Evolutionary conservation across 2,797 vertebrate species (phyloP).

Genomic region (Muscicapa striata): DNA sequence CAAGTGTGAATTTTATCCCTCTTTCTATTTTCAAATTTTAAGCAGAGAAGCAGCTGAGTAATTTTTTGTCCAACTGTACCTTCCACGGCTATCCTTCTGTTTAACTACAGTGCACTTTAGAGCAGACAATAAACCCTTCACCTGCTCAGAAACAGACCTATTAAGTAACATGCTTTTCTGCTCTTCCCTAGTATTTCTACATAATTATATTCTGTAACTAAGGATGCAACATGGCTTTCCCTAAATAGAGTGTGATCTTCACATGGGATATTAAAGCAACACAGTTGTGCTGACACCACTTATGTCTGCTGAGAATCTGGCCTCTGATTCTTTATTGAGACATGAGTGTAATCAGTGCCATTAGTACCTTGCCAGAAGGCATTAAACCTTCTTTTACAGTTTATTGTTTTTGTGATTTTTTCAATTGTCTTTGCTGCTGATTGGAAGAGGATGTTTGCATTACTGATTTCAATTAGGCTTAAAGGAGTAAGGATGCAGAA

Average conservation of each 20-base stretch:
- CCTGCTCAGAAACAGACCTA: not conserved
- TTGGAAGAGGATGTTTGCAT: not conserved
- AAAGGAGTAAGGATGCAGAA: not conserved
- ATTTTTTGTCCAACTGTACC: not conserved
- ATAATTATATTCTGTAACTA: not conserved
- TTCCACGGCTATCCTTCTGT: not conserved
- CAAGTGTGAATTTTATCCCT: not conserved
- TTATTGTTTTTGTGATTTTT: constrained; percentile 11
- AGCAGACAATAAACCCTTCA: not conserved
- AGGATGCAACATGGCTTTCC: not conserved
- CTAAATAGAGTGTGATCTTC: not conserved
- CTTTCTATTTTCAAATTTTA: not conserved
- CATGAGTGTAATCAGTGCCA: not conserved
- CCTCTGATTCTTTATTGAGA: not conserved
- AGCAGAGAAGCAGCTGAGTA: not conserved
- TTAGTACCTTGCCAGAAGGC: constrained; percentile 15
- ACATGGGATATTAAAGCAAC: not conserved
- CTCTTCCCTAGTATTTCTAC: not conserved
- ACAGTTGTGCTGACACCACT: not conserved
- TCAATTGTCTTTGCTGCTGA: not conserved
- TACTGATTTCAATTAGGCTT: constrained; percentile 1
- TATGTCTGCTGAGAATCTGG: not conserved
- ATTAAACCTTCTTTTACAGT: not conserved
- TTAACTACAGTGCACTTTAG: not conserved
- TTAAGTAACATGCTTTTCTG: not conserved